These are phyloP conservation scores for Rhagium mordax DNA, from an alignment of 2,888 invertebrate genomes.

Conservation along the genomic window DNA sequence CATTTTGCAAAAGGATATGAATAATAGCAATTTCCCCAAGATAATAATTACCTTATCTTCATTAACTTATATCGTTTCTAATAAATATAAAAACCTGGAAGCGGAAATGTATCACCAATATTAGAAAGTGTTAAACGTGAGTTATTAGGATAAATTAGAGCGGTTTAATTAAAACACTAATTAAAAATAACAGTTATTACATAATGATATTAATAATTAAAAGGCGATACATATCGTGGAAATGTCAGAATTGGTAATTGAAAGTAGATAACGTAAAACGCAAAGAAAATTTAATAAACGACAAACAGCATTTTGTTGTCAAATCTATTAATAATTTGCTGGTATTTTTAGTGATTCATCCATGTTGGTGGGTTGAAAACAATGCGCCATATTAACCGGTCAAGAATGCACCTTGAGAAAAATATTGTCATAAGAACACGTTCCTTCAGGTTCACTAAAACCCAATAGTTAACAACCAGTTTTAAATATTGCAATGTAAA, in stretches of 20 bases:
- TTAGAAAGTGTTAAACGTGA: not conserved
- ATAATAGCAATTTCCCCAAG: not conserved
- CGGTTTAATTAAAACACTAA: not conserved
- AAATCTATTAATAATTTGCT: conserved; percentile 5
- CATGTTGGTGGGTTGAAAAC: conserved; percentile 17
- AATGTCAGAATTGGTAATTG: too few species aligned
- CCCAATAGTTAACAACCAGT: conserved; percentile 14
- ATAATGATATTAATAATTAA: not conserved
- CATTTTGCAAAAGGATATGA: too few species aligned
- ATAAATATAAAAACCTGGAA: not conserved
- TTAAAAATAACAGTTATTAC: not conserved
- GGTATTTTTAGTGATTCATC: conserved; percentile 27
- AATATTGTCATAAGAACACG: conserved; percentile 12
- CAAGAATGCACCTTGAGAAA: conserved; percentile 21
- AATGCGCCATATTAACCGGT: conserved; percentile 22
- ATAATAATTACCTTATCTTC: not conserved
- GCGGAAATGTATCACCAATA: not conserved
- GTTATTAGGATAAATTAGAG: not conserved
- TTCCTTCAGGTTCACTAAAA: conserved; percentile 13
- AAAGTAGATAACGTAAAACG: too few species aligned
- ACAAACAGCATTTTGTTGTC: not conserved
- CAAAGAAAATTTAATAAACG: not conserved
- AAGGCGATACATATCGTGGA: not conserved
- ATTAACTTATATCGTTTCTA: not conserved
- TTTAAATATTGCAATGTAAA: not conserved